These are phyloP conservation scores for Lucinisca nassula DNA, from an alignment of 2,888 invertebrate genomes.

Conservation along the genomic window DNA sequence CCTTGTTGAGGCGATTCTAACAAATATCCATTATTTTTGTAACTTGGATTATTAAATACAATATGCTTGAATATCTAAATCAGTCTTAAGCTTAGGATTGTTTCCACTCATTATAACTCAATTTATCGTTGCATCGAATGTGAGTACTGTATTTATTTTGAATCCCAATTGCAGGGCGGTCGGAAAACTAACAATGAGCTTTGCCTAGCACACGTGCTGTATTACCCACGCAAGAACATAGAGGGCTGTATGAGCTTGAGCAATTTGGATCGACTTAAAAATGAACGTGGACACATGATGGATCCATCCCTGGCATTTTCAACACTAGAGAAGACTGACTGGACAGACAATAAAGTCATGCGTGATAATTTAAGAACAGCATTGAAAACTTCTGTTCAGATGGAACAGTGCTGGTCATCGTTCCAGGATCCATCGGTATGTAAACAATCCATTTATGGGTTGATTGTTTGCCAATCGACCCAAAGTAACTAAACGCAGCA, in stretches of 20 bases:
- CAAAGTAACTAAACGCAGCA: too few relatives aligned
- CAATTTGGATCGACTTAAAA: conserved; percentile 39
- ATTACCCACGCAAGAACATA: conserved; percentile 46
- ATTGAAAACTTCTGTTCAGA: conserved; percentile 38
- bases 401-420: conserved; percentile 58
- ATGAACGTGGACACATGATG: not conserved
- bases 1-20: too few relatives aligned
- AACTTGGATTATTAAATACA: too few relatives aligned
- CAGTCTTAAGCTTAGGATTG: too few relatives aligned
- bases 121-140: too few relatives aligned
- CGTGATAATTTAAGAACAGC: conserved; percentile 29
- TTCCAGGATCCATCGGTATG: conserved; percentile 27
- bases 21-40: too few relatives aligned
- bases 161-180: conserved; percentile 58
- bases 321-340: conserved; percentile 26
- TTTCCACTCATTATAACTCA: too few relatives aligned
- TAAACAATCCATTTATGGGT: too few relatives aligned
- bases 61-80: too few relatives aligned
- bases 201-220: conserved; percentile 58
- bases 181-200: conserved; percentile 52
- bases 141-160: too few relatives aligned
- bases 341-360: conserved; percentile 34
- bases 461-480: too few relatives aligned
- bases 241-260: conserved; percentile 67
- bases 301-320: not conserved